Evolutionary conservation across 2,797 vertebrate genomes (phyloP).

Genomic region (Pelochelys cantorii): DNA sequence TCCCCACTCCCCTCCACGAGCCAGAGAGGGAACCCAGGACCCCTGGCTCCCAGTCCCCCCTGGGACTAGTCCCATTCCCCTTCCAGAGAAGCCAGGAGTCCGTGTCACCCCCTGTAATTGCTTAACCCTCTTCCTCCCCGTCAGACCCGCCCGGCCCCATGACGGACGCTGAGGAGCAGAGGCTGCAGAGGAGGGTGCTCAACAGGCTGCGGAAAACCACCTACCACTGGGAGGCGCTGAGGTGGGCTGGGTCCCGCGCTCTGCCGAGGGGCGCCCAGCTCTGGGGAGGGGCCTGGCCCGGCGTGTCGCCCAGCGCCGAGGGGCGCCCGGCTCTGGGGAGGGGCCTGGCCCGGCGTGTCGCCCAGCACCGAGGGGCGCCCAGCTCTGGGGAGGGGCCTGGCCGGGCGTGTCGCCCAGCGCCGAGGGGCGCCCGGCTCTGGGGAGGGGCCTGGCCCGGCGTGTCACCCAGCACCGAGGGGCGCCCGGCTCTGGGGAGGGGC

Average conservation of each 20-base stretch:
- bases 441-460: background rate
- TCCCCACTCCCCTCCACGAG: too few relatives aligned
- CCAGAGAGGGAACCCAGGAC: too few relatives aligned
- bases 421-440: background rate
- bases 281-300: background rate
- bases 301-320: background rate
- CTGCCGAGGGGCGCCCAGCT: background rate
- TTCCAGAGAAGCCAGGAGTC: too few relatives aligned
- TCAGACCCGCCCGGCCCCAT: background rate
- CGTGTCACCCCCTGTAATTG: background rate
- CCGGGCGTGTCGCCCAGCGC: too few relatives aligned
- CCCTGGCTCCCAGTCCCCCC: too few relatives aligned
- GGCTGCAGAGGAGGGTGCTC: constrained; percentile 81
- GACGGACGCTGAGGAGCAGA: constrained; percentile 64
- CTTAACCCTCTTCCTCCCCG: background rate
- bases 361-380: too few relatives aligned
- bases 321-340: background rate
- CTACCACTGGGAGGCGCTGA: constrained; percentile 87
- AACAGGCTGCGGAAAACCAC: constrained; percentile 83
- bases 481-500: background rate
- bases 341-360: too few relatives aligned
- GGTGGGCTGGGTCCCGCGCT: constrained; percentile 66
- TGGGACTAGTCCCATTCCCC: too few relatives aligned
- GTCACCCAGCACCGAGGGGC: background rate
- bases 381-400: background rate